phyloP scores from a whole-genome alignment of 2,797 vertebrate genomes.

The Ceyx erithaca region DNA sequence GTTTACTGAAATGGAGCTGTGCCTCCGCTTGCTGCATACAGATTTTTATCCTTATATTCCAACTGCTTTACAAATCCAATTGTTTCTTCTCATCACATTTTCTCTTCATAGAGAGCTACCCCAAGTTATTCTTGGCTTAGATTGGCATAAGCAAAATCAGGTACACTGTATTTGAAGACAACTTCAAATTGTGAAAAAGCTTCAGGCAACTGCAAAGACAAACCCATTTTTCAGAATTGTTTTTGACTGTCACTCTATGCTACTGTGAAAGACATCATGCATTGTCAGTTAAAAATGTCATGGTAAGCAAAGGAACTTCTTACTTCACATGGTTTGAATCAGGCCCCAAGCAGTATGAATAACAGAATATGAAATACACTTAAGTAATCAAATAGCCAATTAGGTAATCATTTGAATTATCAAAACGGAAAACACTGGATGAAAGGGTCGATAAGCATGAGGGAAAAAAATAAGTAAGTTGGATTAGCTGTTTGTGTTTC shows the following conservation, averaged over 20 bases:
- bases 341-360: neutral
- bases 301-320: neutral
- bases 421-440: neutral
- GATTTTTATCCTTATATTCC: neutral
- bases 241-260: neutral
- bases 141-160: neutral
- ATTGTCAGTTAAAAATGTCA: slow-evolving; percentile 1
- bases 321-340: neutral
- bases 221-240: neutral
- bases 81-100: neutral
- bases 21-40: neutral
- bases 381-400: neutral
- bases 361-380: neutral
- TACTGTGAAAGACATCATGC: neutral
- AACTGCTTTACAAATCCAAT: neutral
- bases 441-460: rapidly evolving
- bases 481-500: neutral
- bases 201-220: neutral
- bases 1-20: neutral
- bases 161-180: neutral
- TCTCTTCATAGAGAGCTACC: neutral
- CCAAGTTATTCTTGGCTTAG: neutral
- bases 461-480: rapidly evolving
- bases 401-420: neutral
- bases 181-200: too few species aligned